Evolutionary conservation across 1,140 invertebrate genomes (phyloP).

Genomic region (Lysiphlebus fabarum): DNA sequence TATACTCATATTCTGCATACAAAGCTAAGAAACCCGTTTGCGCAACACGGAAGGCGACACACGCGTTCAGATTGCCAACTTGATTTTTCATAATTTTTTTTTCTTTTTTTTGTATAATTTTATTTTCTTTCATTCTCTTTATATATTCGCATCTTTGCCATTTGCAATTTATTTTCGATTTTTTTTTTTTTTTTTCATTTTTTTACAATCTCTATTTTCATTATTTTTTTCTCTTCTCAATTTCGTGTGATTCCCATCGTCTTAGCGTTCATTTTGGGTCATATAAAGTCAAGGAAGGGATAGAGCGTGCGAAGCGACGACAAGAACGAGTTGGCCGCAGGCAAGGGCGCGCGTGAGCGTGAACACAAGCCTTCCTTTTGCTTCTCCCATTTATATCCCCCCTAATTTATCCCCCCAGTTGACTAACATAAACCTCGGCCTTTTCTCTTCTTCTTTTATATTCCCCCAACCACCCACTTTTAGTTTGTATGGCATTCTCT

Average conservation of each 20-base stretch:
- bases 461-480: background rate
- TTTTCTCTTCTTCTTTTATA: constrained; percentile 19
- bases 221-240: constrained; percentile 17
- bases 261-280: background rate
- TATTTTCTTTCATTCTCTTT: constrained; percentile 18
- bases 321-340: constrained; percentile 37
- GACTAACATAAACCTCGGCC: too few species aligned
- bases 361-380: constrained; percentile 31
- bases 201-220: constrained; percentile 16
- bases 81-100: too few species aligned
- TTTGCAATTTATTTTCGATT: background rate
- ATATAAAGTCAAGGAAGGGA: background rate
- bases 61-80: constrained; percentile 14
- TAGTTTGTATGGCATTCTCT: constrained; percentile 12
- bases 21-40: too few species aligned
- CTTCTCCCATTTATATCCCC: too few species aligned
- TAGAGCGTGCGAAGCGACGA: constrained; percentile 16
- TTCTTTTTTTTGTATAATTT: background rate
- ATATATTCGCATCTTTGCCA: background rate
- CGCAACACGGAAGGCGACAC: background rate
- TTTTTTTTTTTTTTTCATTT: background rate
- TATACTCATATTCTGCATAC: too few species aligned
- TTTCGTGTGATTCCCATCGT: constrained; percentile 11
- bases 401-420: too few species aligned
- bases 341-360: constrained; percentile 50